Base-by-base conservation (phyloP, 2,888 invertebrate species). In the Mimas tiliae region DNA sequence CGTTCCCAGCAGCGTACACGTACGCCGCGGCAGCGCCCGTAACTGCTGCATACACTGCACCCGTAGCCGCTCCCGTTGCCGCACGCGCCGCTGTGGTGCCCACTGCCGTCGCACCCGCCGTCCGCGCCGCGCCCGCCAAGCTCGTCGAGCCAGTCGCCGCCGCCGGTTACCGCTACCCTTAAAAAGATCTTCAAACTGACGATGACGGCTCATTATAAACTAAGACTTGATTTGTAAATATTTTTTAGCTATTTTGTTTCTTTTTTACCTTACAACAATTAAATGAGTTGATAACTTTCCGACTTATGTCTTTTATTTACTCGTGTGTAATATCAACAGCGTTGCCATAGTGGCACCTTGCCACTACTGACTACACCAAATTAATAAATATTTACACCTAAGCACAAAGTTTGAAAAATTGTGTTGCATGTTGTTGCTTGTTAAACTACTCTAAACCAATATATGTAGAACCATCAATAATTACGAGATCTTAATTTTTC, bases 111-210 rank as follows among this genome's bases (percentile, higher is more conserved):
- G 74, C 76, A 42, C 71, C 77, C 27, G 71, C 75, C 3, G 71
- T 75, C n/a, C 76, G 95, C 72, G 81, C 96, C 94, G 79, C 96
- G 92, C 77, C 96, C 92, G 91, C 96, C 91, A 84, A 96, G 78
- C 42, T 96, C 87, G 85, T 96, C 90, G 77, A 96, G 90, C 86
- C 67, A 62, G 62, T 79, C 62, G 75, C 79, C 45, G 82, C 84
- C 48, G 86, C 89, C 38, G 91, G 90, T 66, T 91, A 92, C 82
- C 84, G 90, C 67, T 91, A 92, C 78, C 91, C 90, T 75, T 92
- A 74, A 88, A 75, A 69, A 81, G 77, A 81, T 71, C 67, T 79
- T 67, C 66, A 67, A 81, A 71, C 81, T 12, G 11, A 45, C 65
- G 71, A 75, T 80, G 77, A 84, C 78, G 75, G 77, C 81, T 81